These are phyloP conservation scores for Tetragonisca angustula DNA, from an alignment of 2,888 invertebrate species.

Conservation along the genomic window DNA sequence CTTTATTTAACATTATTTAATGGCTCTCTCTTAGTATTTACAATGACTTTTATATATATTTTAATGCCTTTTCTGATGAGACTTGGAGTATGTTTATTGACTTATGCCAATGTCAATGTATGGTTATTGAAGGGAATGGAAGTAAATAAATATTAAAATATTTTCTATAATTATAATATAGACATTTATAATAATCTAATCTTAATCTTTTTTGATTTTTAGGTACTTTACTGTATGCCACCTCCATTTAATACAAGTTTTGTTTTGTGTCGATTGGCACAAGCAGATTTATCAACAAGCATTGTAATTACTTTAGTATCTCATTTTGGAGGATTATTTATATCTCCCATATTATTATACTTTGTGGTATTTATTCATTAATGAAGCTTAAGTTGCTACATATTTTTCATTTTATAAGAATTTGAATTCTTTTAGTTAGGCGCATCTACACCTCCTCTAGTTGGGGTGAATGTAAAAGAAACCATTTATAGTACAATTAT, in stretches of 20 bases:
- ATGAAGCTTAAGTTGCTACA: background rate
- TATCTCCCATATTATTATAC: conserved; percentile 80
- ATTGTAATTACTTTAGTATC: conserved; percentile 79
- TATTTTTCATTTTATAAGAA: background rate
- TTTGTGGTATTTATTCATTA: conserved; percentile 75
- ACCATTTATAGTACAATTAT: conserved; percentile 79
- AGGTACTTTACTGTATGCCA: conserved; percentile 83
- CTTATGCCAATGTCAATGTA: conserved; percentile 75
- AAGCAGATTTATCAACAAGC: conserved; percentile 81
- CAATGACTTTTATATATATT: conserved; percentile 79
- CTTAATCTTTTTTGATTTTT: conserved; percentile 47
- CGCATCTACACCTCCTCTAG: conserved; percentile 79
- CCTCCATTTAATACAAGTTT: conserved; percentile 81
- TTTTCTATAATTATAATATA: background rate
- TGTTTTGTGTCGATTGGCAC: conserved; percentile 78
- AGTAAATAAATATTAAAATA: conserved; percentile 70
- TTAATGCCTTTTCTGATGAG: conserved; percentile 78
- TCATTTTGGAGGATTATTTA: conserved; percentile 79
- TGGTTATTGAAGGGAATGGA: conserved; percentile 82
- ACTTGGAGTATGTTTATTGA: conserved; percentile 75
- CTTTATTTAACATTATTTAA: conserved; percentile 75
- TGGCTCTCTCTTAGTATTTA: conserved; percentile 77
- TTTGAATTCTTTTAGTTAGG: conserved; percentile 74
- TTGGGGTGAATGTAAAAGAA: conserved; percentile 80
- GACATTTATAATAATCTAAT: background rate